Evolutionary conservation across 2,888 invertebrate species (phyloP).

Genomic region (Melinaea marsaeus): DNA sequence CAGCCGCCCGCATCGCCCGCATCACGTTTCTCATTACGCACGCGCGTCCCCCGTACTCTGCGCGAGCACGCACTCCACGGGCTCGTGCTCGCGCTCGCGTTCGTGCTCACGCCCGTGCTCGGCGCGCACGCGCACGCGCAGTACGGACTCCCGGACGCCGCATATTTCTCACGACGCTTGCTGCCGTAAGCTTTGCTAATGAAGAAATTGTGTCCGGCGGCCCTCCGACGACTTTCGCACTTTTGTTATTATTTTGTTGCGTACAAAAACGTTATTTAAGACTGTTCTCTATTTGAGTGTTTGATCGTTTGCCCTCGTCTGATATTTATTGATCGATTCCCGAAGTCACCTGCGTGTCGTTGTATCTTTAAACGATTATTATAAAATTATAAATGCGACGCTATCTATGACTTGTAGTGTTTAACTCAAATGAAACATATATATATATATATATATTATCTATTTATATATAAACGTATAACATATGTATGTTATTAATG

Average conservation of each 20-base stretch:
- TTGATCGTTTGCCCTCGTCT: slow-evolving; percentile 62
- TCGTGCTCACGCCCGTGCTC: slow-evolving; percentile 19
- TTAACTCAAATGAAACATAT: slow-evolving; percentile 73
- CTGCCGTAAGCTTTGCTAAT: slow-evolving; percentile 73
- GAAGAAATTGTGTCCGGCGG: slow-evolving; percentile 63
- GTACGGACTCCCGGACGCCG: slow-evolving; percentile 41
- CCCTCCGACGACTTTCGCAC: slow-evolving; percentile 48
- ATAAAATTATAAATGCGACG: slow-evolving; percentile 66
- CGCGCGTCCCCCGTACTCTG: no score
- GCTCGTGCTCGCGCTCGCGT: slow-evolving; percentile 28
- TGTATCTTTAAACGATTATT: slow-evolving; percentile 54
- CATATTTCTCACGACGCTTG: slow-evolving; percentile 70
- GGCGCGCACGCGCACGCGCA: slow-evolving; percentile 18
- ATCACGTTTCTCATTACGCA: slow-evolving; percentile 20
- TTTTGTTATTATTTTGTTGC: slow-evolving; percentile 66
- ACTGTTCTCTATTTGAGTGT: slow-evolving; percentile 73
- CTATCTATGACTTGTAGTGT: slow-evolving; percentile 71
- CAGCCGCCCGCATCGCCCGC: slow-evolving; percentile 23
- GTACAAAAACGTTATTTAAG: slow-evolving; percentile 73
- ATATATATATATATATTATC: slow-evolving; percentile 46
- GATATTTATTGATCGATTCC: slow-evolving; percentile 58
- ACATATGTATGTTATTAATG: slow-evolving; percentile 45
- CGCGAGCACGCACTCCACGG: slow-evolving; percentile 11
- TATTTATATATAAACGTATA: slow-evolving; percentile 60
- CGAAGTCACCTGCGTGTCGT: slow-evolving; percentile 60